Evolutionary conservation across 1,140 invertebrate species (phyloP).

Genomic region (Solenopsis invicta): DNA sequence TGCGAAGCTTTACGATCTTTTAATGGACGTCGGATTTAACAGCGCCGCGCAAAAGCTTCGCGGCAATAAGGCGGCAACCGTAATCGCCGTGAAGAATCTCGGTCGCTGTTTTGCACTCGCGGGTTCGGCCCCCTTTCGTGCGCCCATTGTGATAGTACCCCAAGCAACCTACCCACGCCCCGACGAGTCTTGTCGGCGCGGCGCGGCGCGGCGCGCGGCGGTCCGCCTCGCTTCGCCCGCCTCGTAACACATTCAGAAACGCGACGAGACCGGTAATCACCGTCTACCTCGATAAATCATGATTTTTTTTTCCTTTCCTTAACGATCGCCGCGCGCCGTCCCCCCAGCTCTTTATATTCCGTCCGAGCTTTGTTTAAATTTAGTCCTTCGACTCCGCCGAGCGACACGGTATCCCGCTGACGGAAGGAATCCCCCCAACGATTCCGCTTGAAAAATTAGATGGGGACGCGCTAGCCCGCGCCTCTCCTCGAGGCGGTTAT

Average conservation of each 20-base stretch:
- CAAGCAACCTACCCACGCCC: constrained; percentile 57
- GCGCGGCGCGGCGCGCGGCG: too few relatives aligned
- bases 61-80: constrained; percentile 65
- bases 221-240: constrained; percentile 49
- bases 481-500: not conserved
- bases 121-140: constrained; percentile 44
- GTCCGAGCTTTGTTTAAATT: constrained; percentile 54
- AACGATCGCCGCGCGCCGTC: constrained; percentile 56
- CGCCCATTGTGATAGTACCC: constrained; percentile 49
- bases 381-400: constrained; percentile 21
- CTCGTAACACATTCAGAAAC: constrained; percentile 67
- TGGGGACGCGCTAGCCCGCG: not conserved
- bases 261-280: constrained; percentile 74
- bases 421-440: constrained; percentile 15
- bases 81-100: constrained; percentile 72
- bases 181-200: constrained; percentile 20
- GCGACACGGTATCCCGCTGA: constrained; percentile 26
- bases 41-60: constrained; percentile 55
- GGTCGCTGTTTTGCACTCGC: constrained; percentile 51
- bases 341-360: constrained; percentile 40
- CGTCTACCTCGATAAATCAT: constrained; percentile 74
- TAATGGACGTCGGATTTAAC: constrained; percentile 79
- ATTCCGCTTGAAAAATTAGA: constrained; percentile 46
- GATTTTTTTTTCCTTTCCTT: constrained; percentile 65
- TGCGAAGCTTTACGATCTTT: constrained; percentile 77